Evolutionary conservation across 2,888 invertebrate species (phyloP), one percentile per base, ranked within the genome.

Genomic region (Cataglyphis cursor): DNA sequence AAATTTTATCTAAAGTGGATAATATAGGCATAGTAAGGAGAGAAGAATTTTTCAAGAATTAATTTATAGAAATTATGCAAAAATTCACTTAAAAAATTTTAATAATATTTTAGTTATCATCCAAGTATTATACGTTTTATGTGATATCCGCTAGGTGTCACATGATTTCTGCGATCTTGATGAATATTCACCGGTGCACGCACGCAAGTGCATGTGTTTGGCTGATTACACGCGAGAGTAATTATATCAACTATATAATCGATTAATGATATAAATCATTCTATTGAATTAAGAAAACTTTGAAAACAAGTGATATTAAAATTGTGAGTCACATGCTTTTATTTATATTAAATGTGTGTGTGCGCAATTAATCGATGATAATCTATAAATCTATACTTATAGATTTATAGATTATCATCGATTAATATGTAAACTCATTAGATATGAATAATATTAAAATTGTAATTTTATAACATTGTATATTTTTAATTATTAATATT

Each of bases 131-230:
- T 44, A 10, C n/a, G 64, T 81, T 85, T 78, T 61, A 35, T 8
- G 6, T 12, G 1, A 1, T 61, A 51, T 10, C 88, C 86, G 61
- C 28, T 81, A 89, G 86, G 82, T 89, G 89, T 78, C 89, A 83
- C 80, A 38, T 18, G 15, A 61, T 83, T 85, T 85, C 84, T 62
- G 1, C 28, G 15, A 68, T 12, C 10, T 48, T 48, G n/a, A 9
- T 9, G 9, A 62, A 12, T 44, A 44, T 62, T 62, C 5, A 12
- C 4, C 8, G n/a, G 3, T 41, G 4, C 9, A n/a, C 2, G 8
- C 9, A 8, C 35, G 10, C 15, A 15, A 4, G 18, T 38, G 3
- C 35, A 12, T 9, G 28, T 54, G 8, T 73, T 73, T 59, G 18
- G 21, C 21, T 28, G 15, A 12, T 73, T n/a, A 44, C 41, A 61